These are phyloP conservation scores for Furnarius figulus DNA, from an alignment of 2,113 vertebrate genomes.

Conservation along the genomic window DNA sequence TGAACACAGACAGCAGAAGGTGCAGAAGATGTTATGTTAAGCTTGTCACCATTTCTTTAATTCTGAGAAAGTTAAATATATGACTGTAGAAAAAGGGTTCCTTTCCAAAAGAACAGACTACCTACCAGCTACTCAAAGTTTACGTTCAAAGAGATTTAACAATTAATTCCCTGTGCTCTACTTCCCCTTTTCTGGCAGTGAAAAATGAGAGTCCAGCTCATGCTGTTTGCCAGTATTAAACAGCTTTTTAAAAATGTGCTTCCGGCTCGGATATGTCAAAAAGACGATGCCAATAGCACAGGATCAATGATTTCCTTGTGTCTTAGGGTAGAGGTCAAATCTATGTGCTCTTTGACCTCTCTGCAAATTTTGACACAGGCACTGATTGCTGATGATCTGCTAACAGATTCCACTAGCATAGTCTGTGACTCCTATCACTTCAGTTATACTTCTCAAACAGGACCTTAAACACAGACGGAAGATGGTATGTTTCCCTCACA, in stretches of 20 bases:
- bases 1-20: neutral
- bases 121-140: neutral
- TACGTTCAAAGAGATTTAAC: neutral
- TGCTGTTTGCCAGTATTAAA: neutral
- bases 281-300: neutral
- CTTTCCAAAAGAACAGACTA: neutral
- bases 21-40: neutral
- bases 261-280: neutral
- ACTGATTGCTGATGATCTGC: neutral
- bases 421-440: neutral
- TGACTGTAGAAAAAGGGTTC: neutral
- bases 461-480: neutral
- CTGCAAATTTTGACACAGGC: neutral
- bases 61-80: neutral
- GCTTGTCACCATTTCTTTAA: neutral
- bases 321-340: slow-evolving; percentile 3
- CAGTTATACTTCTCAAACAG: neutral
- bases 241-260: neutral
- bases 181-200: slow-evolving; percentile 1
- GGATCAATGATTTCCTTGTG: slow-evolving; percentile 17
- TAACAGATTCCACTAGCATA: neutral
- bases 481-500: neutral
- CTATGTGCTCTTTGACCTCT: neutral
- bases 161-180: slow-evolving; percentile 8
- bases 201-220: slow-evolving; percentile 5